Evolutionary conservation across 2,797 vertebrate species (phyloP), one percentile per base, ranked within the genome.

Genomic region (Lutjanus argentimaculatus): DNA sequence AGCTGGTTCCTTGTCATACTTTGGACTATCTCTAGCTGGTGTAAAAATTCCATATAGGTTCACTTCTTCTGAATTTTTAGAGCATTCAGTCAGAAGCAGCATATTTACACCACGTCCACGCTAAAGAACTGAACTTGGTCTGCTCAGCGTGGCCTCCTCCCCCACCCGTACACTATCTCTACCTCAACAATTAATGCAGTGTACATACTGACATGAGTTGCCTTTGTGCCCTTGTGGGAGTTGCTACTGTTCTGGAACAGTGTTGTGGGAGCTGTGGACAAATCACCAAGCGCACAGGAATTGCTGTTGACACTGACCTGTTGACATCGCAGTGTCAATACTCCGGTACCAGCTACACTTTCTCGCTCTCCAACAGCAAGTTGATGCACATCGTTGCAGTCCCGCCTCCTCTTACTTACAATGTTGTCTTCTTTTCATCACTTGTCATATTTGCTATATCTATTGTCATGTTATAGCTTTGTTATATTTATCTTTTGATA

Each of bases 1-100:
- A 40, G 64, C 25, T 16, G 17, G 17, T 9, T 68, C 9, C 7
- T 56, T 58, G 55, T 43, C 7, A 30, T 25, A 6, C 43, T 40
- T 21, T 42, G 15, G 19, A 49, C 16, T 43, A n/a, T 13, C 45
- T 25, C 25, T 25, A 6, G 30, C 30, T 36, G 30, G 30, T 6
- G 30, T 36, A 36, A 36, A 4, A 4, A 36, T 36, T 36, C 30
- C 30, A 36, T 36, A 36, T 16, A 4, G 8, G 8, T 51, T 66
- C 13, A 55, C 7, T 43, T 51, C 8, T 65, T 63, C 15, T 7
- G 17, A 45, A 8, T 67, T 51, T 77, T 74, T 56, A 25, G 22
- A 73, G 61, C 68, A 58, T 57, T 68, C 17, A 19, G 25, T 43
- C 30, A 65, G 13, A 64, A 21, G 42, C 21, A 63, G 43, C n/a